Conservation (phyloP, 35 echinoderm and acorn worm species). For the Ophiothrix spiculata region DNA sequence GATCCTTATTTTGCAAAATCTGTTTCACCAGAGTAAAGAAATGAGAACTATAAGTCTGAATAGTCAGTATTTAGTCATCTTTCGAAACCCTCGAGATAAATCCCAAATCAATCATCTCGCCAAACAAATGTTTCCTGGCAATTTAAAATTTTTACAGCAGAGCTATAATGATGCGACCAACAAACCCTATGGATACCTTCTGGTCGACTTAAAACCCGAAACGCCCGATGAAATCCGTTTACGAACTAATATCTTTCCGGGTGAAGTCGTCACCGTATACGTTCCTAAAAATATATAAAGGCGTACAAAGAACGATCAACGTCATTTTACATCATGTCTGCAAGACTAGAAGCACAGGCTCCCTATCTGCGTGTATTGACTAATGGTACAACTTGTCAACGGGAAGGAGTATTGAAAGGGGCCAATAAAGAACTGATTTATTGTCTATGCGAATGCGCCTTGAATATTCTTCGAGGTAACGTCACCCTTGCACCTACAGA, state of each 20-base stretch:
- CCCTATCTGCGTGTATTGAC: slow-evolving; percentile 41
- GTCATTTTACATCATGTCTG: not conserved
- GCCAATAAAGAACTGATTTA: slow-evolving; percentile 45
- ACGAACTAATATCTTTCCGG: slow-evolving; percentile 15
- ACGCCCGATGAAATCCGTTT: slow-evolving; percentile 14
- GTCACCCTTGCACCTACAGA: slow-evolving; percentile 24
- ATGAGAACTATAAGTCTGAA: slow-evolving; percentile 58
- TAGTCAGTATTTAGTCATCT: slow-evolving; percentile 40
- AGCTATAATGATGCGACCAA: not conserved
- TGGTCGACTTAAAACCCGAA: slow-evolving; percentile 36
- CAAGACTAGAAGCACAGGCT: slow-evolving; percentile 31
- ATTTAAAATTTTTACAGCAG: slow-evolving; percentile 24
- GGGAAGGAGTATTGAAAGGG: slow-evolving; percentile 29
- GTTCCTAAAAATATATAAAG: not conserved
- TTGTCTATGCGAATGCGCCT: slow-evolving; percentile 42
- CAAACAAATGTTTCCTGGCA: slow-evolving; percentile 27
- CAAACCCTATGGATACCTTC: slow-evolving; percentile 31
- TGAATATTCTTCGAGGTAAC: slow-evolving; percentile 51
- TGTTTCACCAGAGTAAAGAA: slow-evolving; percentile 60
- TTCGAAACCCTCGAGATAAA: slow-evolving; percentile 22
- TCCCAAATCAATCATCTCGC: slow-evolving; percentile 28
- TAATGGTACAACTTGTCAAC: slow-evolving; percentile 25
- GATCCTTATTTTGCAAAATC: slow-evolving; percentile 48
- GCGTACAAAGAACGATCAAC: not conserved
- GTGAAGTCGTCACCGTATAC: too few species aligned